Evolutionary conservation across 2,797 vertebrate species (phyloP).

Genomic region (Huso huso): DNA sequence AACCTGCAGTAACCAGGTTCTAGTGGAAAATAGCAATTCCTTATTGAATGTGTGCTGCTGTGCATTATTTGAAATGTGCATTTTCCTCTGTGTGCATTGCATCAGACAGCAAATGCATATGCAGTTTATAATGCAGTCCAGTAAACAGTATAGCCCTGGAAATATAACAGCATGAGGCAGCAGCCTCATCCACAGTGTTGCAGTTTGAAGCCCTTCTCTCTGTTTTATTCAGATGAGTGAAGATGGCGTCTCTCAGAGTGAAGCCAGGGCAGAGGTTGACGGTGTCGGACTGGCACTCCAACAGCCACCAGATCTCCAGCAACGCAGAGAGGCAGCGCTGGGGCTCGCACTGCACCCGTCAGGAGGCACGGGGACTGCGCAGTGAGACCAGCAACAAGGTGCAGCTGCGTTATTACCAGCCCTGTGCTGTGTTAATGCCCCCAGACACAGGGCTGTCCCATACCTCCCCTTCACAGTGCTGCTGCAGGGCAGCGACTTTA

Average conservation of each 20-base stretch:
- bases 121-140: too few relatives aligned
- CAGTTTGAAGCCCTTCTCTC: too few relatives aligned
- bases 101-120: too few relatives aligned
- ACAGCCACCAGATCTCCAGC: slow-evolving; percentile 58
- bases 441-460: not conserved
- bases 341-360: slow-evolving; percentile 61
- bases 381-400: slow-evolving; percentile 77
- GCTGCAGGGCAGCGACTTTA: not conserved
- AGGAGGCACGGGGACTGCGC: slow-evolving; percentile 67
- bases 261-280: slow-evolving; percentile 68
- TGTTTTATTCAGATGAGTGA: not conserved
- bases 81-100: too few relatives aligned
- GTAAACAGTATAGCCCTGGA: too few relatives aligned
- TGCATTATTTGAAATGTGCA: too few relatives aligned
- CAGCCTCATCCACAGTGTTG: too few relatives aligned
- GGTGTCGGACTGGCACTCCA: slow-evolving; percentile 68
- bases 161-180: too few relatives aligned
- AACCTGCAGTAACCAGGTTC: too few relatives aligned
- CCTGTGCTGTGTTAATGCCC: not conserved
- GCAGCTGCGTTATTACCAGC: not conserved
- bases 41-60: too few relatives aligned
- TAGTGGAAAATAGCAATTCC: too few relatives aligned
- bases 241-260: slow-evolving; percentile 64
- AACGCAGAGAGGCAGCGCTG: slow-evolving; percentile 54
- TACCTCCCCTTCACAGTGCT: not conserved